These are phyloP conservation scores for Buteo buteo DNA, from an alignment of 2,113 vertebrate species.

Conservation along the genomic window DNA sequence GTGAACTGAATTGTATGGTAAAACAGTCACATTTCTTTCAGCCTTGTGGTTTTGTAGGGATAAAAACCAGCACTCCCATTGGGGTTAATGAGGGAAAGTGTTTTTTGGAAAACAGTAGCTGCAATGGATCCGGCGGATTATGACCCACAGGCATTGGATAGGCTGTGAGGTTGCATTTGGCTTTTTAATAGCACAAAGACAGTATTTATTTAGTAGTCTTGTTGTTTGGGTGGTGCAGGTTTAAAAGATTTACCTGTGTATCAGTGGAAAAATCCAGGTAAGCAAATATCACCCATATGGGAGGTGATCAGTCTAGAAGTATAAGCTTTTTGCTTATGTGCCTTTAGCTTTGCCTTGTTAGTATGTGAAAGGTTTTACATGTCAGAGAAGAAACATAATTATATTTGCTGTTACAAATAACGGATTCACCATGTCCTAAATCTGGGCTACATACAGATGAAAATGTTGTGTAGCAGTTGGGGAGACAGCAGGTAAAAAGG, in stretches of 20 bases:
- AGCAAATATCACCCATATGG: neutral
- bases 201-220: neutral
- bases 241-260: neutral
- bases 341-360: neutral
- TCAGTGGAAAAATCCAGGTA: neutral
- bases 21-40: neutral
- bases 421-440: neutral
- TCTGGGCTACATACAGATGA: neutral
- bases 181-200: too few relatives aligned
- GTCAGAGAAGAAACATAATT: neutral
- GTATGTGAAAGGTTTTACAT: neutral
- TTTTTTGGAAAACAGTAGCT: neutral
- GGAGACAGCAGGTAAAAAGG: neutral
- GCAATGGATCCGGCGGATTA: neutral
- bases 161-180: neutral
- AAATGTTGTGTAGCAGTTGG: rapidly evolving
- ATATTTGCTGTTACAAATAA: too few relatives aligned
- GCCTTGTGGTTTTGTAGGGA: neutral
- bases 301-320: neutral
- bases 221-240: neutral
- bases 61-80: neutral
- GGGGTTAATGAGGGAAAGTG: neutral
- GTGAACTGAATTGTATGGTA: neutral
- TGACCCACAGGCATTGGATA: neutral
- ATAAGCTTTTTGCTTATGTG: neutral